Evolutionary conservation across 2,113 vertebrate species (phyloP).

Genomic region (Ceratotherium simum): DNA sequence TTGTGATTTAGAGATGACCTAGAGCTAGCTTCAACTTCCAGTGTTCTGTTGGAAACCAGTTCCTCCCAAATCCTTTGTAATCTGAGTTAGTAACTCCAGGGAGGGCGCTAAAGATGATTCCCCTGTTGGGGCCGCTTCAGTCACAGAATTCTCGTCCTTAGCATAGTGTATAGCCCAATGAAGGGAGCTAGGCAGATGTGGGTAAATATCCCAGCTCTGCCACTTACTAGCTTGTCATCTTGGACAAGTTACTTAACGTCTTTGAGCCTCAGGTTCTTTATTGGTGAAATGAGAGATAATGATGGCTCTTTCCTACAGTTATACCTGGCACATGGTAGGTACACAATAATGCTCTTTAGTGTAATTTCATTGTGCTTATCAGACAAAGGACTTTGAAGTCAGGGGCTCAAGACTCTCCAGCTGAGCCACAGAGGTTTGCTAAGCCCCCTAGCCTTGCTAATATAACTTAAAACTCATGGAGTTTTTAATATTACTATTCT

Average conservation of each 20-base stretch:
- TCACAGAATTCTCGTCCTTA: not conserved
- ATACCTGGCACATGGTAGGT: not conserved
- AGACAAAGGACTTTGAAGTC: not conserved
- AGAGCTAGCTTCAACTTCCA: not conserved
- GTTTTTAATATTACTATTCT: slow-evolving; percentile 21
- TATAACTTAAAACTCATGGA: not conserved
- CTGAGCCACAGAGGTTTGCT: not conserved
- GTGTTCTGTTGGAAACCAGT: not conserved
- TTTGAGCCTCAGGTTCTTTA: not conserved
- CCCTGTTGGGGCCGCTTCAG: not conserved
- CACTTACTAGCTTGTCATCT: not conserved
- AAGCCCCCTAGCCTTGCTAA: not conserved
- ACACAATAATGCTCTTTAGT: not conserved
- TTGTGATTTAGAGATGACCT: not conserved
- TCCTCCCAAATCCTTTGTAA: not conserved
- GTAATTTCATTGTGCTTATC: not conserved
- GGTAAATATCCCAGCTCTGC: not conserved
- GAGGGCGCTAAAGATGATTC: not conserved
- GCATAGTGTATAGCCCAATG: not conserved
- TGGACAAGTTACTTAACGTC: not conserved
- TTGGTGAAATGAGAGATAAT: not conserved
- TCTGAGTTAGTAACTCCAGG: not conserved
- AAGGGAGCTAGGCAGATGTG: not conserved
- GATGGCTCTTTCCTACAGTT: not conserved
- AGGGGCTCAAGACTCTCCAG: not conserved